phyloP scores from a whole-genome alignment of 2,113 vertebrate species.

The Corynorhinus townsendii region DNA sequence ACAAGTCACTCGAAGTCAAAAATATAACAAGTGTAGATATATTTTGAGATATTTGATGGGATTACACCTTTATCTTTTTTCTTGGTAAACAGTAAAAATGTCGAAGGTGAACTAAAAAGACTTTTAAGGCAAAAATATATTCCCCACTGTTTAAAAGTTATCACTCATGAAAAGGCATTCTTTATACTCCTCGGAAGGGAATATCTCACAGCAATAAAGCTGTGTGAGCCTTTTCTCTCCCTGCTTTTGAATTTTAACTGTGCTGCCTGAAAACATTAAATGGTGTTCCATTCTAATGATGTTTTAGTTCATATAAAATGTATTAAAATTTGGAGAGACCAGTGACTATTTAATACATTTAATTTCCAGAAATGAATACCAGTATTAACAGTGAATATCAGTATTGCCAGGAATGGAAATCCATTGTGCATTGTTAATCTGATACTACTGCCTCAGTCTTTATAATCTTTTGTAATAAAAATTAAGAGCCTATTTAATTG shows the following conservation, averaged over 20 bases:
- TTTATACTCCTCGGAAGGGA: neutral
- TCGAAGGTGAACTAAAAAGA: neutral
- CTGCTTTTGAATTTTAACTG: conserved; percentile 29
- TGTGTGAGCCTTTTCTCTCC: neutral
- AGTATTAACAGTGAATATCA: neutral
- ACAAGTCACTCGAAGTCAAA: neutral
- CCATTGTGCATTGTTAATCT: neutral
- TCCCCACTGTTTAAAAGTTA: neutral
- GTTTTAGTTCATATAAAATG: neutral
- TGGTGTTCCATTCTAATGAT: conserved; percentile 3
- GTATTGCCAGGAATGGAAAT: conserved; percentile 4
- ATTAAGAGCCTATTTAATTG: neutral
- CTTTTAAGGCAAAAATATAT: neutral
- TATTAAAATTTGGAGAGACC: conserved; percentile 16
- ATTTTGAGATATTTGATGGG: neutral
- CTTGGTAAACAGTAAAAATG: neutral
- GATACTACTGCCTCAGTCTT: neutral
- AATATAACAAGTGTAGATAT: neutral
- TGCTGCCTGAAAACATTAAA: neutral
- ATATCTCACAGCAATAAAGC: neutral
- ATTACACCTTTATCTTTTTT: neutral
- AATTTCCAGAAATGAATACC: conserved; percentile 20
- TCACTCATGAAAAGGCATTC: neutral
- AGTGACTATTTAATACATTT: conserved; percentile 20
- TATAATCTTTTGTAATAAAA: neutral